Base-by-base conservation (phyloP, 2,113 vertebrate genomes). In the Meleagris gallopavo region DNA sequence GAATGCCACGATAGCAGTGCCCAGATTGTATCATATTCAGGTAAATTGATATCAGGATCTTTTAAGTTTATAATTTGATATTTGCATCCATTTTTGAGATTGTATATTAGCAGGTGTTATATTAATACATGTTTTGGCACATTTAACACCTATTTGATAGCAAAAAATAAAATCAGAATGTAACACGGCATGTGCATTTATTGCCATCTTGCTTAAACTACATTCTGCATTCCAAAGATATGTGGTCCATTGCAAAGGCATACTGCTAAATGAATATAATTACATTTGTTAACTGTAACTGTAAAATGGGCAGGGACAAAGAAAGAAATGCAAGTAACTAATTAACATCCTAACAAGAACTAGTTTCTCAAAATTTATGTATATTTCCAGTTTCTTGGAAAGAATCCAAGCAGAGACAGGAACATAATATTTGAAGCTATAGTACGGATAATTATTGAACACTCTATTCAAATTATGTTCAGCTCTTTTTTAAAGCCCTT, bases 111-210 rank as follows among this genome's bases (percentile, higher is more conserved):
- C 52, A 94, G 72, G 74, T 84, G 41, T 84, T 89, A 72, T 19
- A 29, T 58, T 73, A 82, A 76, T 65, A 83, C 69, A 43, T 67
- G 30, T 91, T 93, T 78, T 81, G 73, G 41, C 25, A 69, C 21
- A 58, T 96, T 95, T 88, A 90, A 80, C 67, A 88, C 50, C 14
- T 92, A 43, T 89, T 97, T 76, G 50, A 61, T 45, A 66, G 48
- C 81, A 94, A 76, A 45, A 93, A 97, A 95, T 93, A 93, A 95
- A 97, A 93, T 38, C 45, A 72, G 76, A 97, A 79, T 76, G 85
- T 96, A 84, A 95, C 96, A 74, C 34, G 7, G 60, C 69, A 24
- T 62, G 21, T 50, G 46, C 54, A 20, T 83, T 55, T 92, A 27
- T 87, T 95, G 36, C 73, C 14, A 40, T 81, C 46, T 88, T 92